Evolutionary conservation across 2,113 vertebrate genomes (phyloP).

Genomic region (Dasyprocta punctata): DNA sequence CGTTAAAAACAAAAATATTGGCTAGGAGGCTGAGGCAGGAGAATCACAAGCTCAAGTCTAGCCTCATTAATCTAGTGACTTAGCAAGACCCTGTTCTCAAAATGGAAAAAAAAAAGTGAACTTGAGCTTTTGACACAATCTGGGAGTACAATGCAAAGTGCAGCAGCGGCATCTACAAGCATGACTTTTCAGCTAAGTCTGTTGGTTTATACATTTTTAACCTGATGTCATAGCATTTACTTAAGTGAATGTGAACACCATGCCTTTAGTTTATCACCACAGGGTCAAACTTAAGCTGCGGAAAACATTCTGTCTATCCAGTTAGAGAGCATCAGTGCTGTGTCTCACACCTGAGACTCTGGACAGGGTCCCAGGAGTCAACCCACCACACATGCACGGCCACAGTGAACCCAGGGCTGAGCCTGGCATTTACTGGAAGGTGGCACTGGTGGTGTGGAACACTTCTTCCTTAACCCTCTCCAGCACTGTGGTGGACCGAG

Average conservation of each 20-base stretch:
- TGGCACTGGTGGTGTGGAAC: fast-evolving
- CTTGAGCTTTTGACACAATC: neutral
- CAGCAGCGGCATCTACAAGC: neutral
- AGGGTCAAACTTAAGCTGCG: neutral
- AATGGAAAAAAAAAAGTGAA: neutral
- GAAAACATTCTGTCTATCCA: neutral
- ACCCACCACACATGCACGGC: fast-evolving
- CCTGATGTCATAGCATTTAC: neutral
- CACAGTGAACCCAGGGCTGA: neutral
- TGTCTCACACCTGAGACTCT: neutral
- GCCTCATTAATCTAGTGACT: neutral
- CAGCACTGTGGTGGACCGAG: neutral
- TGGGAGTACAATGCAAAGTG: neutral
- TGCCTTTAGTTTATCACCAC: neutral
- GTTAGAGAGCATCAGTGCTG: fast-evolving
- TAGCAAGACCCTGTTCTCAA: neutral
- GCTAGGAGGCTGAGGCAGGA: neutral
- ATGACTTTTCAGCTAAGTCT: neutral
- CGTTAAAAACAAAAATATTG: neutral
- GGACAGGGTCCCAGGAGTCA: fast-evolving
- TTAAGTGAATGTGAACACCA: neutral
- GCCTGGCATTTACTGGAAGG: neutral
- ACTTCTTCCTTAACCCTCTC: neutral
- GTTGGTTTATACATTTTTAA: neutral
- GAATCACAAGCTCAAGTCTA: neutral